phyloP scores from a whole-genome alignment of 2,888 invertebrate genomes.

The Epistrophe grossulariae region DNA sequence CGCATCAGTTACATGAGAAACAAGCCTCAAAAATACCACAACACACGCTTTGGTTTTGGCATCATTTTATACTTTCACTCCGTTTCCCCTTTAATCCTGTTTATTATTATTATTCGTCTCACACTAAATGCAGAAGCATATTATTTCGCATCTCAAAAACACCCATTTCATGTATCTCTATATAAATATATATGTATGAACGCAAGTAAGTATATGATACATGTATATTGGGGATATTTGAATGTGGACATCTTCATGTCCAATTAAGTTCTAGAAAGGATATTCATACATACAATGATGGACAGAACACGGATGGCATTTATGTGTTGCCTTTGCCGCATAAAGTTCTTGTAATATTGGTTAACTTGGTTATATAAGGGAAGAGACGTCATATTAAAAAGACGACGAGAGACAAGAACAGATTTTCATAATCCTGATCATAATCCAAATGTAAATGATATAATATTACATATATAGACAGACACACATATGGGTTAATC shows the following conservation, averaged over 20 bases:
- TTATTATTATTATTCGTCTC: slow-evolving; percentile 12
- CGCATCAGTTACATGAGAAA: slow-evolving; percentile 39
- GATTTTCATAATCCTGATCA: slow-evolving; percentile 64
- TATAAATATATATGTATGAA: neutral
- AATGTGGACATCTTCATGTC: slow-evolving; percentile 71
- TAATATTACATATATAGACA: no score
- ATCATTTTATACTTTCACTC: slow-evolving; percentile 15
- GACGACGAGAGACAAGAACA: neutral
- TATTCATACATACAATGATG: slow-evolving; percentile 53
- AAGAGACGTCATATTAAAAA: slow-evolving; percentile 18
- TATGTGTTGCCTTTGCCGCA: slow-evolving; percentile 57
- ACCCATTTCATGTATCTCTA: slow-evolving; percentile 49
- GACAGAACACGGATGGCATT: slow-evolving; percentile 73
- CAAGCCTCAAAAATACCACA: slow-evolving; percentile 74
- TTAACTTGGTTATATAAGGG: slow-evolving; percentile 40
- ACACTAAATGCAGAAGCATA: slow-evolving; percentile 40
- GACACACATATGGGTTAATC: neutral
- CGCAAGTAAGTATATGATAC: neutral
- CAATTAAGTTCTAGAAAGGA: slow-evolving; percentile 68
- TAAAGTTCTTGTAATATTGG: slow-evolving; percentile 53
- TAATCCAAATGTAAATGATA: slow-evolving; percentile 55
- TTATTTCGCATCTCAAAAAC: slow-evolving; percentile 52
- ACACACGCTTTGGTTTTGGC: slow-evolving; percentile 63
- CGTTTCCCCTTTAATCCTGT: neutral
- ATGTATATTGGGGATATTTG: slow-evolving; percentile 13